Evolutionary conservation across 2,888 invertebrate species (phyloP).

Genomic region (Tenodera sinensis): DNA sequence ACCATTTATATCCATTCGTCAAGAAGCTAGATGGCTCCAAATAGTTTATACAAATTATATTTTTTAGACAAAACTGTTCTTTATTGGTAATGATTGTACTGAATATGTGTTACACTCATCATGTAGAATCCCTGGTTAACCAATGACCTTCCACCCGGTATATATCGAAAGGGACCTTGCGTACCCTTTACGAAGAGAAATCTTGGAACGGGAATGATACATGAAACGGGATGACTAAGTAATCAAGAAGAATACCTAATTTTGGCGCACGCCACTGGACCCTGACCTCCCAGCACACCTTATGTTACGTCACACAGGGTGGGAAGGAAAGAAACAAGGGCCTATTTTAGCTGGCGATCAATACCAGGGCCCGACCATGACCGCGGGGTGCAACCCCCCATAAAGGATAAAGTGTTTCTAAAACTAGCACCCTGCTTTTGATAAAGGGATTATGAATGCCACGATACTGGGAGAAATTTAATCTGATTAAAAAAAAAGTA

Average conservation of each 20-base stretch:
- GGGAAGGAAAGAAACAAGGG: background rate
- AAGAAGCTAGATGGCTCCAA: too few species aligned
- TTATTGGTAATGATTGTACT: too few species aligned
- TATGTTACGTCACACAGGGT: background rate
- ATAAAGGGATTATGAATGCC: background rate
- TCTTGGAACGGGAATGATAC: too few species aligned
- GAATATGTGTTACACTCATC: too few species aligned
- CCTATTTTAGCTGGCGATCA: constrained; percentile 24
- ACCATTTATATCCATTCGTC: too few species aligned
- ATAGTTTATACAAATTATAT: too few species aligned
- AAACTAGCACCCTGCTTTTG: background rate
- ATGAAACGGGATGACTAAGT: background rate
- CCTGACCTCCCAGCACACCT: background rate
- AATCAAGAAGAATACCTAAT: background rate
- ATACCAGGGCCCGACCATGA: background rate
- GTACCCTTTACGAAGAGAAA: too few species aligned
- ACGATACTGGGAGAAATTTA: background rate
- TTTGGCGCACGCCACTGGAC: background rate
- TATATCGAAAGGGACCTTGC: too few species aligned
- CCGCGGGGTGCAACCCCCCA: background rate
- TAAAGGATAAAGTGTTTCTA: background rate
- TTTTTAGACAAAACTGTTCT: too few species aligned
- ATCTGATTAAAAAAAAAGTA: background rate
- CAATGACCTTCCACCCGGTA: too few species aligned
- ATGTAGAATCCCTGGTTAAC: too few species aligned